phyloP scores from a whole-genome alignment of 2,888 invertebrate genomes.

The Hofmannophila pseudospretella region DNA sequence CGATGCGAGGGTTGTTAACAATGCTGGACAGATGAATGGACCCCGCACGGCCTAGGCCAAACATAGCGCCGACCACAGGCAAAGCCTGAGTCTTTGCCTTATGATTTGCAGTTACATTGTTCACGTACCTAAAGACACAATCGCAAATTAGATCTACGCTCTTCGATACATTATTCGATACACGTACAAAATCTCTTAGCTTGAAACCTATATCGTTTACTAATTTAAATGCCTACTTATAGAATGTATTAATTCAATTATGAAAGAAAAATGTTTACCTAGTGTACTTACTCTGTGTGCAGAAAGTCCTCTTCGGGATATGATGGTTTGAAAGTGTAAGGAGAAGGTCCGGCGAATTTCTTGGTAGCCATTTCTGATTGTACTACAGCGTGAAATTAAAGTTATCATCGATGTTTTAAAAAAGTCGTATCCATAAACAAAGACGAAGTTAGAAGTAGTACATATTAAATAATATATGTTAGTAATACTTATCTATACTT shows the following conservation, averaged over 20 bases:
- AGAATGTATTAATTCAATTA: too few species aligned
- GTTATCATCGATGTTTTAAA: too few species aligned
- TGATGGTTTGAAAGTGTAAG: constrained; percentile 46
- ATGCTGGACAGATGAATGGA: constrained; percentile 77
- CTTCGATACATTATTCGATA: too few species aligned
- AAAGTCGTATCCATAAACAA: too few species aligned
- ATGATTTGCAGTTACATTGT: constrained; percentile 46
- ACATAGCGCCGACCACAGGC: constrained; percentile 69
- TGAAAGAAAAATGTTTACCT: too few species aligned
- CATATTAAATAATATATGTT: too few species aligned
- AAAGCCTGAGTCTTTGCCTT: constrained; percentile 24
- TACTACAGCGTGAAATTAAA: too few species aligned
- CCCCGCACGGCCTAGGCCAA: constrained; percentile 80
- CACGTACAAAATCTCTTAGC: too few species aligned
- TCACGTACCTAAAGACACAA: constrained; percentile 45
- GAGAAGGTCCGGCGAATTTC: constrained; percentile 69
- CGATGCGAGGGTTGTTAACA: constrained; percentile 59
- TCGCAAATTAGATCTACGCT: neutral
- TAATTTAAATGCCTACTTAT: too few species aligned
- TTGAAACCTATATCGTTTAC: too few species aligned
- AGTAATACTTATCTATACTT: too few species aligned
- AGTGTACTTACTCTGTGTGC: constrained; percentile 58
- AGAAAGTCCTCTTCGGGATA: constrained; percentile 64
- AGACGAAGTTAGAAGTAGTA: too few species aligned
- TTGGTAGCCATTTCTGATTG: constrained; percentile 62